These are phyloP conservation scores for Berghia stephanieae DNA, from an alignment of 1,140 invertebrate genomes.

Conservation along the genomic window DNA sequence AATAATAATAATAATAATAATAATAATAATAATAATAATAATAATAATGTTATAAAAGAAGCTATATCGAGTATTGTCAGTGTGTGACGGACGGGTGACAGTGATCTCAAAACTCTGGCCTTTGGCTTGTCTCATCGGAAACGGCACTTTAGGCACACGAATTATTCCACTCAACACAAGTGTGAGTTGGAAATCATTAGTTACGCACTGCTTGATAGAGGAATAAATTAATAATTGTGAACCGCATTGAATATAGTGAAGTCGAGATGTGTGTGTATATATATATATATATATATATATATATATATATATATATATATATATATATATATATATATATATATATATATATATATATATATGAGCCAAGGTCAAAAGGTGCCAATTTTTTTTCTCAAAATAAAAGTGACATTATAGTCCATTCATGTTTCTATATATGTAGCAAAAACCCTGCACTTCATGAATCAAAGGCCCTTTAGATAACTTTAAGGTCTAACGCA, in stretches of 20 bases:
- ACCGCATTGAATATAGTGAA: not conserved
- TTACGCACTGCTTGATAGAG: not conserved
- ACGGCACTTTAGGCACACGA: no score
- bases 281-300: not conserved
- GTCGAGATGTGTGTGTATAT: not conserved
- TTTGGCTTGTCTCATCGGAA: no score
- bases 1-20: no score
- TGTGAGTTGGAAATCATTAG: no score
- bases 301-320: not conserved
- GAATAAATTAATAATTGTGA: not conserved
- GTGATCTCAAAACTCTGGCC: no score
- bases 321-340: constrained; percentile 10
- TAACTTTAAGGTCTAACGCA: not conserved
- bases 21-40: no score
- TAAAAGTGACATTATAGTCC: not conserved
- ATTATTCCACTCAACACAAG: no score
- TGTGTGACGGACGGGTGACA: no score
- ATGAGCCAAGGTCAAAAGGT: not conserved
- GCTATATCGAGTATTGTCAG: no score
- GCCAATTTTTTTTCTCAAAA: no score
- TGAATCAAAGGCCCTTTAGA: not conserved
- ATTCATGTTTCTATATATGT: not conserved
- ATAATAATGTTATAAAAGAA: no score
- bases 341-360: constrained; percentile 12
- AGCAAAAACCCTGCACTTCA: no score